Conservation (phyloP, 35 echinoderm and acorn worm species). For the Eucidaris tribuloides region DNA sequence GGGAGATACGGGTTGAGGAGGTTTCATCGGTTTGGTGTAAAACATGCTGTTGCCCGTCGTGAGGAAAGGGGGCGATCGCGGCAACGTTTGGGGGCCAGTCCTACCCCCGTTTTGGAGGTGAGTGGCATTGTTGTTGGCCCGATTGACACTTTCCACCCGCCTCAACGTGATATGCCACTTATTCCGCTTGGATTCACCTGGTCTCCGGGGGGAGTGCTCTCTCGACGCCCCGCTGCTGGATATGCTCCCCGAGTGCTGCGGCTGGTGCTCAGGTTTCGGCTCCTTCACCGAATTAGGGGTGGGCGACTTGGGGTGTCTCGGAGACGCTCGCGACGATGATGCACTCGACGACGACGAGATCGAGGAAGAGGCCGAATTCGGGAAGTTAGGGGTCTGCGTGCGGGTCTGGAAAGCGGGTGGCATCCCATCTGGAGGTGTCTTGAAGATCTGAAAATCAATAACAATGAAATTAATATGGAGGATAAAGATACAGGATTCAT, state of each 20-base stretch:
- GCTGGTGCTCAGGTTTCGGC: background rate
- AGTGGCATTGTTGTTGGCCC: constrained; percentile 23
- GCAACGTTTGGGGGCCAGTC: background rate
- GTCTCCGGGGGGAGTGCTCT: constrained; percentile 78
- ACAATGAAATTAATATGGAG: too few relatives aligned
- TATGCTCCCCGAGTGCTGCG: background rate
- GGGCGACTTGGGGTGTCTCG: constrained; percentile 57
- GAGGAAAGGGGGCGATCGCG: background rate
- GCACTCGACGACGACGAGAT: constrained; percentile 74
- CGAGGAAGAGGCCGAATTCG: constrained; percentile 68
- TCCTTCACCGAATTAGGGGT: constrained; percentile 42
- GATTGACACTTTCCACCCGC: constrained; percentile 1
- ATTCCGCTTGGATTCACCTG: constrained; percentile 62
- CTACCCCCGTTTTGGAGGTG: constrained; percentile 2
- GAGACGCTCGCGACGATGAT: constrained; percentile 72
- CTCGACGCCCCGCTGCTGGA: constrained; percentile 1
- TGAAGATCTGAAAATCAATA: constrained; percentile 88
- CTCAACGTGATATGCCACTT: constrained; percentile 15
- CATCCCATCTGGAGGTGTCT: constrained; percentile 69
- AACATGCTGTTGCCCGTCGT: constrained; percentile 15
- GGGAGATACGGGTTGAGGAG: background rate
- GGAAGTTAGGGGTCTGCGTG: constrained; percentile 26
- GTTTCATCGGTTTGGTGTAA: constrained; percentile 7
- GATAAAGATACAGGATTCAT: too few relatives aligned
- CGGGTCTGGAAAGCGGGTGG: constrained; percentile 29